Percentiles rank a stretch among this genome's conserved stretches.
phyloP scores from a whole-genome alignment of 2,113 vertebrate species.

The Fregetta grallaria region DNA sequence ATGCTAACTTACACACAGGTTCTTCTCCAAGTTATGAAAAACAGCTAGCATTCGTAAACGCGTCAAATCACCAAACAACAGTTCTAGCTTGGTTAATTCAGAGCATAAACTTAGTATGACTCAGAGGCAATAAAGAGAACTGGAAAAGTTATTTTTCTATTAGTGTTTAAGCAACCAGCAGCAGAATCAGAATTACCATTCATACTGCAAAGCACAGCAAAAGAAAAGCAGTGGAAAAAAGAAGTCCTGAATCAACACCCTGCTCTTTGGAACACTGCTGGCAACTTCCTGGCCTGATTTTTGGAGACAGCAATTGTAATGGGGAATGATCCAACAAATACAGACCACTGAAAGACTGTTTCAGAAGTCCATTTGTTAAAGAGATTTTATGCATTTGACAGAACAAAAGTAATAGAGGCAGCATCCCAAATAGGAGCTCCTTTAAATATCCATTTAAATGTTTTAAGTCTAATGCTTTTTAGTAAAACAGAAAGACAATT shows the following conservation, averaged over 20 bases:
- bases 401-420: background rate
- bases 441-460: background rate
- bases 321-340: background rate
- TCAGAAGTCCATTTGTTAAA: background rate
- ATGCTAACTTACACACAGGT: background rate
- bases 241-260: background rate
- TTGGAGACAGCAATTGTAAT: background rate
- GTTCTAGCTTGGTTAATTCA: background rate
- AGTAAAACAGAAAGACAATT: background rate
- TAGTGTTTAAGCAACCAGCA: background rate
- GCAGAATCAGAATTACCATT: background rate
- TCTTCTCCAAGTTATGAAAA: background rate
- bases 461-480: background rate
- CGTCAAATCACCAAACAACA: background rate
- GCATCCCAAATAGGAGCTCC: background rate
- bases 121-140: background rate
- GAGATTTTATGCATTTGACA: background rate
- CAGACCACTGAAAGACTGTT: background rate
- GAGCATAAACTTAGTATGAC: background rate
- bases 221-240: background rate
- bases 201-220: background rate
- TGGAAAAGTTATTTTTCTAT: background rate
- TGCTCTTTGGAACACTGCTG: background rate
- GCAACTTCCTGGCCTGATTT: background rate
- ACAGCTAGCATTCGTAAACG: rapidly evolving